A percentile compares a stretch with the other conserved stretches of the same genome.
Evolutionary conservation across 2,113 vertebrate genomes (phyloP).

Genomic region (Columba livia): DNA sequence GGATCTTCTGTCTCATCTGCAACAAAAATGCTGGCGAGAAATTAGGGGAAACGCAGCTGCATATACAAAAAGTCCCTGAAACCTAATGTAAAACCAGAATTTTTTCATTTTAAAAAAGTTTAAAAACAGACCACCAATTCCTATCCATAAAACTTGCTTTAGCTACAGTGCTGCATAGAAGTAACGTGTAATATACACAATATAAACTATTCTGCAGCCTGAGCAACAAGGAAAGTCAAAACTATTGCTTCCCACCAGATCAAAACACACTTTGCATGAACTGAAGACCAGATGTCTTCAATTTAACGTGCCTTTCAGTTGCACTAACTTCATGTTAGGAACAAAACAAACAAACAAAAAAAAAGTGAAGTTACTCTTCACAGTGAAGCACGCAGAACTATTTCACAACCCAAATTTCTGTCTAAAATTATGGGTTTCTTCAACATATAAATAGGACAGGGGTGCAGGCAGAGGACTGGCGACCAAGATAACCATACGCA

Average conservation of each 20-base stretch:
- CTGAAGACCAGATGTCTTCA: conserved; percentile 29
- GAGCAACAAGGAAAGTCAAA: background rate
- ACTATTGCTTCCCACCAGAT: background rate
- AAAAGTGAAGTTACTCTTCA: background rate
- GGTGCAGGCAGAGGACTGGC: background rate
- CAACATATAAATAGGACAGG: background rate
- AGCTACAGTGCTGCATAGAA: background rate
- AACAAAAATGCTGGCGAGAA: background rate
- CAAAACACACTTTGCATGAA: background rate
- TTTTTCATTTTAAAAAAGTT: background rate
- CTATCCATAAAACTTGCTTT: background rate
- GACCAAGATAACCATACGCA: background rate
- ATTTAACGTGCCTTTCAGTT: conserved; percentile 18
- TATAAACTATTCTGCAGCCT: background rate
- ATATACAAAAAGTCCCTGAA: background rate
- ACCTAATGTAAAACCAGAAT: background rate
- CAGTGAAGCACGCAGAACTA: background rate
- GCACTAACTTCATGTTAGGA: background rate
- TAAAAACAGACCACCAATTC: background rate
- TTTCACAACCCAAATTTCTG: conserved; percentile 38
- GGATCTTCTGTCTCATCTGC: background rate
- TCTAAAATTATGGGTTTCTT: background rate
- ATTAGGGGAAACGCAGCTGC: background rate
- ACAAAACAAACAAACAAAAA: background rate
- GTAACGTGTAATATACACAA: background rate